Base-by-base conservation (phyloP, 2,113 vertebrate species). In the Pyrgilauda ruficollis region DNA sequence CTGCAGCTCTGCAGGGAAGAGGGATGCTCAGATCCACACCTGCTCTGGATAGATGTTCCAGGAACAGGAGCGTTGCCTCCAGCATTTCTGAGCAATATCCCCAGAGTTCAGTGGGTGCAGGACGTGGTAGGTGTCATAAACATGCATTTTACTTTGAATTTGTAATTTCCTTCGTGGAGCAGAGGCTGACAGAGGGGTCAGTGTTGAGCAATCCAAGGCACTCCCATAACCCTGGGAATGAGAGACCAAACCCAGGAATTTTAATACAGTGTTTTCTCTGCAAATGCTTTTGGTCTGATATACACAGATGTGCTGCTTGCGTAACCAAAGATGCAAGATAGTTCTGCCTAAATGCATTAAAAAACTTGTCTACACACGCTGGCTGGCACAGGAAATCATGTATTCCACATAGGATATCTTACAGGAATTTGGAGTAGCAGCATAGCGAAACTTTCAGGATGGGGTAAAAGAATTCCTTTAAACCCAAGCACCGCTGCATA, bases 201-300 rank as follows among this genome's bases (percentile, higher is more conserved):
- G 67, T 82, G 70, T 89, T 95, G 77, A 93, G 93, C 94, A 96
- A 89, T 89, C 70, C 1, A 2, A 91, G 83, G 75, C 93, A 80
- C 95, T 94, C 37, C 76, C 72, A 31, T 90, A 87, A 95, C 93
- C 82, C 93, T 80, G 84, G 80, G 83, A 93, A 89, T 56, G 43
- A 89, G 92, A 91, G 93, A 78, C 87, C 92, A 77, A 94, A 87
- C 82, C 76, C 86, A 83, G 89, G 92, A 95, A 93, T 92, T 95
- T 96, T 94, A 94, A 96, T 94, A 70, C 89, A 85, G 81, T 94
- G 92, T 96, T 96, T 95, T 97, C 89, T 93, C 92, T 95, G 84
- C 74, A 27, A 79, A 94, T 94, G 93, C 91, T 96, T 97, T 95
- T 92, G 94, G 81, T 83, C 74, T 85, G 92, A 91, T 94, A 66